Evolutionary conservation across 2,113 vertebrate genomes (phyloP).

Genomic region (Clarias magur): DNA sequence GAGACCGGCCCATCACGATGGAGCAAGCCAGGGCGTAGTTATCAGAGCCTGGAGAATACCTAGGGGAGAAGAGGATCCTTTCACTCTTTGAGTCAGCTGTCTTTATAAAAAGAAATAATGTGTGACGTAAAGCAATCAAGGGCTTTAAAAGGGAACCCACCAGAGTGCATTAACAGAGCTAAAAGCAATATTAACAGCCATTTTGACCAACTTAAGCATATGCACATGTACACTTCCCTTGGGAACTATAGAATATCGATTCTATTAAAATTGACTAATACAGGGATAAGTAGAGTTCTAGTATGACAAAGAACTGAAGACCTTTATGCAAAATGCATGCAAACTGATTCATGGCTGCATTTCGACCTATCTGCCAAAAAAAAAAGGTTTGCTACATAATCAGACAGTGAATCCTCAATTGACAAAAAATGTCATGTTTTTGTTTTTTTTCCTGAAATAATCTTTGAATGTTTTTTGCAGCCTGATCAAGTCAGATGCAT

Average conservation of each 20-base stretch:
- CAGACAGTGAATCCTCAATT: neutral
- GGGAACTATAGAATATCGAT: neutral
- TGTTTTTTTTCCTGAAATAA: neutral
- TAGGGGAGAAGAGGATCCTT: conserved; percentile 55
- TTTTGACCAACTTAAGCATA: neutral
- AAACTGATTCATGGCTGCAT: neutral
- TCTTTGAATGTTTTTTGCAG: neutral
- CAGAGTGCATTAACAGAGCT: conserved; percentile 3
- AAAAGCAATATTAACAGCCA: neutral
- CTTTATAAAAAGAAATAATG: neutral
- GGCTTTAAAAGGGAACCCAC: neutral
- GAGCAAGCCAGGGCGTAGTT: conserved; percentile 91
- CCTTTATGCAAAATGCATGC: neutral
- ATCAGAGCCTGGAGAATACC: conserved; percentile 91
- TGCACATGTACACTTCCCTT: neutral
- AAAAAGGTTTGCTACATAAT: neutral
- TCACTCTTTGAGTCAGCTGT: neutral
- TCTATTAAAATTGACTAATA: neutral
- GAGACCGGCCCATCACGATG: conserved; percentile 86
- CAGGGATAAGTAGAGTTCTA: neutral
- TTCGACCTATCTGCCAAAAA: neutral
- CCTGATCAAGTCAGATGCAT: neutral
- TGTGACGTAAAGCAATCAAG: neutral
- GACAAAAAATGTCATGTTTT: neutral
- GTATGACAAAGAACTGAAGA: neutral